Evolutionary conservation across 2,888 invertebrate species (phyloP).

Genomic region (Halocaridina rubra): DNA sequence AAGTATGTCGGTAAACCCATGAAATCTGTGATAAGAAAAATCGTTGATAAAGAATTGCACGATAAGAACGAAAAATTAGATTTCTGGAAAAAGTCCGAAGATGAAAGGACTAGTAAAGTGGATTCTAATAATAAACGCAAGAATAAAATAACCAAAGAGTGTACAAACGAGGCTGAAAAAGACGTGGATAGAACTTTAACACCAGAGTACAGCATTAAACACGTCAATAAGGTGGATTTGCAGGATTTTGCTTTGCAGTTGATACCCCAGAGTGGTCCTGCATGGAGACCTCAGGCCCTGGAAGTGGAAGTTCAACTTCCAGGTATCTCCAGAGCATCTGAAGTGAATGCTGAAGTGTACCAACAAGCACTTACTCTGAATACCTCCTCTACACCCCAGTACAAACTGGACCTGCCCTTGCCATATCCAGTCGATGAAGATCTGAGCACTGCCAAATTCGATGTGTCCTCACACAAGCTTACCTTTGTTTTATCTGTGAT

Average conservation of each 20-base stretch:
- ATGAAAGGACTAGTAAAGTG: neutral
- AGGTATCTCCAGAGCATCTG: constrained; percentile 23
- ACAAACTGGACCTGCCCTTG: constrained; percentile 38
- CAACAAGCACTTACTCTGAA: constrained; percentile 12
- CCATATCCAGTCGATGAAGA: constrained; percentile 45
- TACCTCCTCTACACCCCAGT: constrained; percentile 26
- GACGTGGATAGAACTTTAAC: neutral
- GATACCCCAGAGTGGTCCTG: constrained; percentile 11
- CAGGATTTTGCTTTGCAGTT: constrained; percentile 38
- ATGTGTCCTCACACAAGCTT: constrained; percentile 30
- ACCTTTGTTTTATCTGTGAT: constrained; percentile 34
- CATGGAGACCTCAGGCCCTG: constrained; percentile 28
- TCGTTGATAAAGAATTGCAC: neutral
- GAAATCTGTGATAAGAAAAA: constrained; percentile 8
- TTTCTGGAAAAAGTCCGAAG: neutral
- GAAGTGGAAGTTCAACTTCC: constrained; percentile 37
- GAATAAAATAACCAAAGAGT: neutral
- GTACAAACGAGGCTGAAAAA: neutral
- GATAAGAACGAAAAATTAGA: neutral
- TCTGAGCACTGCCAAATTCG: constrained; percentile 39
- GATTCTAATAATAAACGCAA: neutral
- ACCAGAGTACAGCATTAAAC: constrained; percentile 28
- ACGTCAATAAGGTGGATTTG: constrained; percentile 38
- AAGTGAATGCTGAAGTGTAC: constrained; percentile 25
- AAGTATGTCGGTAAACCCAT: constrained; percentile 3